Evolutionary conservation across 2,888 invertebrate species (phyloP).

Genomic region (Noctua janthe): DNA sequence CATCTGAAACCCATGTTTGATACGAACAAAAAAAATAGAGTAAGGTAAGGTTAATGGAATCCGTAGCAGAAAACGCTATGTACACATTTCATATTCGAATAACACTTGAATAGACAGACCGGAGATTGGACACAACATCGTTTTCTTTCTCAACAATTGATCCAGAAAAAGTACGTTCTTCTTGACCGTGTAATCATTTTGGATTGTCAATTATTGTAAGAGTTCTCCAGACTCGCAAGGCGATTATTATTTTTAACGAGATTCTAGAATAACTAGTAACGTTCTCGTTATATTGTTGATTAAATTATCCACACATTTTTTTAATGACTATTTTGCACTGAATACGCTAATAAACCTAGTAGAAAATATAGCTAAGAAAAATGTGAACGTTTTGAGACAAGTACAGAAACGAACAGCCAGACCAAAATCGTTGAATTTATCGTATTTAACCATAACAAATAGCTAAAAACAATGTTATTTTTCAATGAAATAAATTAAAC

Average conservation of each 20-base stretch:
- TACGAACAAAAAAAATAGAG: background rate
- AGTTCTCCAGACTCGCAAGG: constrained; percentile 30
- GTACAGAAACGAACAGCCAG: background rate
- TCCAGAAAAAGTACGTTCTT: constrained; percentile 1
- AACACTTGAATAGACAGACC: constrained; percentile 42
- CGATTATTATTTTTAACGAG: constrained; percentile 56
- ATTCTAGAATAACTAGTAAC: constrained; percentile 10
- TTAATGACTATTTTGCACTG: background rate
- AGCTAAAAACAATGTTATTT: constrained; percentile 11
- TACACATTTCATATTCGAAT: constrained; percentile 27
- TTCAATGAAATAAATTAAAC: constrained; percentile 26
- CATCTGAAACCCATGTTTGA: background rate
- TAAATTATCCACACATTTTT: background rate
- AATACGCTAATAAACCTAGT: background rate
- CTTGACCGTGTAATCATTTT: constrained; percentile 24
- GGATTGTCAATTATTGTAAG: constrained; percentile 51
- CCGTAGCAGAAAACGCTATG: constrained; percentile 2
- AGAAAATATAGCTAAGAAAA: background rate
- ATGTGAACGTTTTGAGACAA: background rate
- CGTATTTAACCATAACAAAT: background rate
- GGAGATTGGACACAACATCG: constrained; percentile 46
- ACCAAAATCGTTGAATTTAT: background rate
- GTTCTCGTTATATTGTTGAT: constrained; percentile 17
- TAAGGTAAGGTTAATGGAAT: constrained; percentile 8
- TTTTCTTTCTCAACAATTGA: constrained; percentile 15